Evolutionary conservation across 2,888 invertebrate species (phyloP).

Genomic region (Epinotia ramella): DNA sequence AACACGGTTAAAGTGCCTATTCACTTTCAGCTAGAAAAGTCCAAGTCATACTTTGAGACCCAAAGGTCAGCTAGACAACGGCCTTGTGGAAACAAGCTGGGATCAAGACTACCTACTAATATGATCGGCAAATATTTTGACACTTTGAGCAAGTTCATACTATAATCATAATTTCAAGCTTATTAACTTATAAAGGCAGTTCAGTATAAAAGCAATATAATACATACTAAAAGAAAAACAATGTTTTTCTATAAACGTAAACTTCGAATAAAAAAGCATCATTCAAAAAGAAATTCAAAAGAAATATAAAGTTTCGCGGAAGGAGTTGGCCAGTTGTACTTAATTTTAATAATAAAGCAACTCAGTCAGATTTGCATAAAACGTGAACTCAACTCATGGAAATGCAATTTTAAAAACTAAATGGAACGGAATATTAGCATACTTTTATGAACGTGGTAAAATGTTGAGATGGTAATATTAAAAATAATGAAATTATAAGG

Average conservation of each 20-base stretch:
- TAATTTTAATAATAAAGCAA: conserved; percentile 28
- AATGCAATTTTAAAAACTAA: conserved; percentile 13
- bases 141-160: neutral
- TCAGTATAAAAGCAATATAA: too few relatives aligned
- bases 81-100: too few relatives aligned
- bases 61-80: too few relatives aligned
- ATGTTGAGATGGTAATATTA: neutral
- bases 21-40: too few relatives aligned
- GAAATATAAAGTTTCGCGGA: neutral
- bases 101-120: too few relatives aligned
- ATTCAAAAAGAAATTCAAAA: too few relatives aligned
- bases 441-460: neutral
- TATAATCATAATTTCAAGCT: too few relatives aligned
- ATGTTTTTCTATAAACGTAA: neutral
- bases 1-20: too few relatives aligned
- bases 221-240: too few relatives aligned
- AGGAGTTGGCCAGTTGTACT: conserved; percentile 2
- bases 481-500: neutral
- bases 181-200: too few relatives aligned
- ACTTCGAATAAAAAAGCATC: neutral
- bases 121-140: too few relatives aligned
- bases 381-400: conserved; percentile 3
- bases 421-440: conserved; percentile 9
- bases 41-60: too few relatives aligned
- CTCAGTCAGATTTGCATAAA: conserved; percentile 24